phyloP scores from a whole-genome alignment of 2,113 vertebrate species.

The Sinocyclocheilus anshuiensis region DNA sequence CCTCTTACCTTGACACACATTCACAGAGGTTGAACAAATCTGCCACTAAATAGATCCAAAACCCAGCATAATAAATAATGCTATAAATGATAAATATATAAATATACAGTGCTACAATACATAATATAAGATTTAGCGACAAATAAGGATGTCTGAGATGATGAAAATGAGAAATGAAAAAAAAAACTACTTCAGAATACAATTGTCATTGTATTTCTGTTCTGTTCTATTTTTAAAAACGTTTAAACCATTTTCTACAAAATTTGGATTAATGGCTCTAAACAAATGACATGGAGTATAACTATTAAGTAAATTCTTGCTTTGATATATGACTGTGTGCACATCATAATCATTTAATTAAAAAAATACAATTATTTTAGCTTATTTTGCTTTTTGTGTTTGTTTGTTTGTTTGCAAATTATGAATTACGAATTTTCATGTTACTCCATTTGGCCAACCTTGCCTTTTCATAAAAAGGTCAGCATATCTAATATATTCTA shows the following conservation, averaged over 20 bases:
- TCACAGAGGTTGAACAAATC: constrained; percentile 33
- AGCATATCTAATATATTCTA: neutral
- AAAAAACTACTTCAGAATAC: no score
- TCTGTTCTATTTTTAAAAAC: neutral
- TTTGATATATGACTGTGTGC: neutral
- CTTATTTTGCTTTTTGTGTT: neutral
- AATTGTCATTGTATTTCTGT: neutral
- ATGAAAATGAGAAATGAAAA: neutral
- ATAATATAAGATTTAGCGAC: neutral
- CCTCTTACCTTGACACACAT: constrained; percentile 29
- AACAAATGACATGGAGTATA: neutral
- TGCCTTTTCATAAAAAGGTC: neutral
- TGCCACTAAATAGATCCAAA: neutral
- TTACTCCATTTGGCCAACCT: no score
- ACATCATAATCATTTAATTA: neutral
- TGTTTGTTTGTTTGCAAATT: neutral
- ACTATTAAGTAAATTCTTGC: neutral
- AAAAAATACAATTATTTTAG: neutral
- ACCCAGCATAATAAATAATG: constrained; percentile 14
- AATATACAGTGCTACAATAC: neutral
- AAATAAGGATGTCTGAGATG: neutral
- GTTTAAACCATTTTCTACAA: neutral
- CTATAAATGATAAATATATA: neutral
- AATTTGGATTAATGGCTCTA: neutral
- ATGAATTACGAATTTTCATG: neutral